phyloP scores from a whole-genome alignment of 1,140 invertebrate genomes.

The Cherax destructor region DNA sequence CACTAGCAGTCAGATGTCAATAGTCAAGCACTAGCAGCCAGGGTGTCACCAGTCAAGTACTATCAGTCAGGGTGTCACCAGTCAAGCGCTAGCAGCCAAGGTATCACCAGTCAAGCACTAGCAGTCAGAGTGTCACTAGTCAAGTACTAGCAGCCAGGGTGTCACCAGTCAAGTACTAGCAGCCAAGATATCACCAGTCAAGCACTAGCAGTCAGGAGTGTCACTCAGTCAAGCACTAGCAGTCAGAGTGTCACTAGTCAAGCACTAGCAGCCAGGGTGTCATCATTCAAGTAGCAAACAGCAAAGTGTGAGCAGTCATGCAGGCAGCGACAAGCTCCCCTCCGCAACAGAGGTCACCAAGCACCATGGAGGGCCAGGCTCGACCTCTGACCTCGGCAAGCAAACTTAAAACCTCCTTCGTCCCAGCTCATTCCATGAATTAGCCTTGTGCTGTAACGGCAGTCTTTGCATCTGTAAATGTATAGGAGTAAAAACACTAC shows the following conservation, averaged over 20 bases:
- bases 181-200: background rate
- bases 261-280: background rate
- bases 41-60: background rate
- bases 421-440: conserved; percentile 33
- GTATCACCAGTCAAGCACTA: no score
- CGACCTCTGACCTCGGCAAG: conserved; percentile 49
- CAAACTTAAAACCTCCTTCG: conserved; percentile 20
- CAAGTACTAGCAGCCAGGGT: no score
- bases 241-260: background rate
- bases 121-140: no score
- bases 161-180: no score
- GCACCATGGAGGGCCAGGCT: conserved; percentile 22
- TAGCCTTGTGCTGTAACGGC: conserved; percentile 21
- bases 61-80: background rate
- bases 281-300: no score
- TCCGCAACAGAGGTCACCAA: conserved; percentile 38
- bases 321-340: background rate
- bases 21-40: no score
- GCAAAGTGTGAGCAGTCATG: no score
- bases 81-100: no score
- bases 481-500: background rate
- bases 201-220: background rate
- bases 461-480: background rate
- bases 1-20: no score
- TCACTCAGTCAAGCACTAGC: background rate